Conservation (phyloP, 2,113 vertebrate species). For the Mesocricetus auratus region DNA sequence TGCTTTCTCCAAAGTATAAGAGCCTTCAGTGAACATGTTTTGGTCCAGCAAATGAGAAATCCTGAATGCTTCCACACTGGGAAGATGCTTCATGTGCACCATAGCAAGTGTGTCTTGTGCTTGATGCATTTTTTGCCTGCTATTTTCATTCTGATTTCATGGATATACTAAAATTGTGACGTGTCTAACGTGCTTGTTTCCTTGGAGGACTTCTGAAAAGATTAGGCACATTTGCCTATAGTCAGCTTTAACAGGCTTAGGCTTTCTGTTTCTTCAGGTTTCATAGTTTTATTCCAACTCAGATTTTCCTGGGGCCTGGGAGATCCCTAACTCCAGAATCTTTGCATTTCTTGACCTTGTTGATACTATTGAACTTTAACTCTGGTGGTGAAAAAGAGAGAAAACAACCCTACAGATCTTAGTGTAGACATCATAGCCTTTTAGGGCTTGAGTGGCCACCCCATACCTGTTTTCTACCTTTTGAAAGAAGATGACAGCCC, state of each 20-base stretch:
- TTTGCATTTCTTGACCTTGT: not conserved
- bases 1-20: not conserved
- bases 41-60: not conserved
- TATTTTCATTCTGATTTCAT: not conserved
- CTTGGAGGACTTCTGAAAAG: not conserved
- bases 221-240: not conserved
- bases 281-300: not conserved
- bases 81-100: not conserved
- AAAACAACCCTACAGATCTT: not conserved
- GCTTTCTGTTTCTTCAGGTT: not conserved
- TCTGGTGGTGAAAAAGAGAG: not conserved
- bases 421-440: not conserved
- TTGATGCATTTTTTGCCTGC: not conserved
- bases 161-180: not conserved
- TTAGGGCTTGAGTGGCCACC: not conserved
- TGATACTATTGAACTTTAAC: not conserved
- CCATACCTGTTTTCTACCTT: not conserved
- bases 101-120: not conserved
- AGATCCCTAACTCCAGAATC: conserved; percentile 14
- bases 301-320: not conserved
- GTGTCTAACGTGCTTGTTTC: not conserved
- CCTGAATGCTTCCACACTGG: not conserved
- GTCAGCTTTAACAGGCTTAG: not conserved
- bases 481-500: not conserved
- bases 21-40: not conserved